These are phyloP conservation scores for Ornithoptera priamus DNA, from an alignment of 2,888 invertebrate species.

Conservation along the genomic window DNA sequence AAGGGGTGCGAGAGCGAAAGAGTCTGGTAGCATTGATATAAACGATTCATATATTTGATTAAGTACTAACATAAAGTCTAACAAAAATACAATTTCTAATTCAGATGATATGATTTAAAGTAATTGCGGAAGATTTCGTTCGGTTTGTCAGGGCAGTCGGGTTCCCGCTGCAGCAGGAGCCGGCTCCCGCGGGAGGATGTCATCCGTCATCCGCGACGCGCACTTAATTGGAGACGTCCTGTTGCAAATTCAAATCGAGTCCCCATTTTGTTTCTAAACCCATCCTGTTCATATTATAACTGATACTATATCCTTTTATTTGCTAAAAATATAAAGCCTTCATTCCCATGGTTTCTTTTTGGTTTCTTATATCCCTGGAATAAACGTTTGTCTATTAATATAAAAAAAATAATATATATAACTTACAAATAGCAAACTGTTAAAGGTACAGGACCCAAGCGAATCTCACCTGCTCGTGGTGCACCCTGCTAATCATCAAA, in stretches of 20 bases:
- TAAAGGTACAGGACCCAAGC: no score
- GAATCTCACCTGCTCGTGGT: no score
- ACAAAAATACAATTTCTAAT: not conserved
- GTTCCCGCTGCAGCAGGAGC: slow-evolving; percentile 32
- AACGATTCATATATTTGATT: not conserved
- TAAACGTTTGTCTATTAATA: no score
- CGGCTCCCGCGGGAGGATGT: slow-evolving; percentile 45
- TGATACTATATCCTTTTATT: not conserved
- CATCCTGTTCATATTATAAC: slow-evolving; percentile 7
- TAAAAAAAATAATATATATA: no score
- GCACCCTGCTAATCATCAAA: no score
- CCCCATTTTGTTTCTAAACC: slow-evolving; percentile 38
- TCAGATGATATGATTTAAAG: not conserved
- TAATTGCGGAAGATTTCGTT: slow-evolving; percentile 15
- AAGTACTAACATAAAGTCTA: not conserved
- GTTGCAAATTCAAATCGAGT: slow-evolving; percentile 59
- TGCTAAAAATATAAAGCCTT: not conserved
- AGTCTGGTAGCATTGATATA: no score
- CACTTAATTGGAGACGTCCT: slow-evolving; percentile 63
- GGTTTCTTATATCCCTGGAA: no score
- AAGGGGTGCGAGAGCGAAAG: no score
- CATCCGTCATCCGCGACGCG: slow-evolving; percentile 64
- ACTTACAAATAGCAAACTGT: no score
- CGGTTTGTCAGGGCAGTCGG: slow-evolving; percentile 10
- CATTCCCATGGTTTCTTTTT: not conserved